Evolutionary conservation across 92 coral and sea anemone species (phyloP).

Genomic region (Palythoa grandiflora): DNA sequence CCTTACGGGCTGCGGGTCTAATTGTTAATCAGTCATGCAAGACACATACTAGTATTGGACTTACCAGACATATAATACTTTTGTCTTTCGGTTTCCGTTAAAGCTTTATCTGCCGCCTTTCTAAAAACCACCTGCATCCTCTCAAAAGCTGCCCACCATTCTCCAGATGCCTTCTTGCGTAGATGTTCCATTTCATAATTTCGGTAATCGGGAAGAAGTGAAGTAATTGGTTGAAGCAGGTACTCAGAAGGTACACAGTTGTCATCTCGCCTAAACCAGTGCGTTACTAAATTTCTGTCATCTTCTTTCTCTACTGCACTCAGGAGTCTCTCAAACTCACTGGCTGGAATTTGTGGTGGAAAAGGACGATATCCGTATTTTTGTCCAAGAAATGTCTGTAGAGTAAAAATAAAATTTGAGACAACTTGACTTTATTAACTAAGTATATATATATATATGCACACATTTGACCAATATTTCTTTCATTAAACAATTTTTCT

Average conservation of each 20-base stretch:
- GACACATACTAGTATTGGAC: background rate
- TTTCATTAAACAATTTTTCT: too few relatives aligned
- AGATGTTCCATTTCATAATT: slow-evolving; percentile 78
- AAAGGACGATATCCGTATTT: slow-evolving; percentile 99
- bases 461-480: too few relatives aligned
- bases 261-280: slow-evolving; percentile 90
- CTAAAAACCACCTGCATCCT: slow-evolving; percentile 93
- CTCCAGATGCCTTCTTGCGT: slow-evolving; percentile 89
- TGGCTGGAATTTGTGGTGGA: slow-evolving; percentile 84
- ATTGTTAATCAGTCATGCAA: too few relatives aligned
- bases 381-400: slow-evolving; percentile 96
- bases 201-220: slow-evolving; percentile 90
- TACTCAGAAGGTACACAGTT: slow-evolving; percentile 93
- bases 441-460: background rate
- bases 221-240: slow-evolving; percentile 89
- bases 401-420: background rate
- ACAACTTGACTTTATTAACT: background rate
- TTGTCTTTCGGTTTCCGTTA: slow-evolving; percentile 71
- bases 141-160: slow-evolving; percentile 96
- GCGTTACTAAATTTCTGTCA: slow-evolving; percentile 68
- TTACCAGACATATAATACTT: slow-evolving; percentile 95
- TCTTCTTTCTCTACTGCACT: slow-evolving; percentile 73
- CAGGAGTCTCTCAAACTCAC: slow-evolving; percentile 79
- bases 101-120: slow-evolving; percentile 79
- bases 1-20: too few relatives aligned